Base-by-base conservation (phyloP, 2,113 vertebrate genomes). In the Macquaria ambigua region DNA sequence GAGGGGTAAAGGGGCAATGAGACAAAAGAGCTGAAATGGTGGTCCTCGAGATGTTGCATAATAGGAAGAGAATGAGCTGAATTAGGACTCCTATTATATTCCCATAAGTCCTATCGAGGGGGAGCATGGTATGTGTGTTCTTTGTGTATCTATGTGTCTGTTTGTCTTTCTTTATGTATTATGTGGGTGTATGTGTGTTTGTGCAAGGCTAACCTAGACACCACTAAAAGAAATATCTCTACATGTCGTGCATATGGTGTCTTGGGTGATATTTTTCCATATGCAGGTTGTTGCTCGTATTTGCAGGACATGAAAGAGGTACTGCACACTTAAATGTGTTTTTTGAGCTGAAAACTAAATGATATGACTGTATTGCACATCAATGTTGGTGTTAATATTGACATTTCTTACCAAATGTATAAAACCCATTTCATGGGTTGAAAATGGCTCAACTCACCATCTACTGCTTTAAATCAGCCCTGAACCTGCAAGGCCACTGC, bases 41-140 rank as follows among this genome's bases (percentile, higher is more conserved):
- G 78, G 50, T 82, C 81, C n/a, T 1, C 11, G 69, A 69, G 72
- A 64, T 76, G 74, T 69, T 67, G 37, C 72, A 61, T 69, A 76
- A 89, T 74, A 63, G 78, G 43, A 74, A 10, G 34, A 77, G 25
- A 69, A 87, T 43, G 69, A 77, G 61, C 41, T 68, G 48, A 84
- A 59, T 77, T 61, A n/a, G 63, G 59, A 56, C 83, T 53, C 8
- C n/a, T 61, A 4, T 79, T 91, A 28, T 83, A 28, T 28, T 64
- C 50, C 28, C 16, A 14, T 7, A 25, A 31, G 52, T 25, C 31
- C 50, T 50, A 6, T 43, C 3, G 4, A 43, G 5, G 20, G 1
- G 16, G 23, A 15, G 37, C 28, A 9, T 20, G 1, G 14, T 73
- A 2, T 74, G 31, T 79, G 14, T 56, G n/a, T 80, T 50, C 8